phyloP scores from a whole-genome alignment of 2,113 vertebrate genomes.

The Centropus bengalensis region DNA sequence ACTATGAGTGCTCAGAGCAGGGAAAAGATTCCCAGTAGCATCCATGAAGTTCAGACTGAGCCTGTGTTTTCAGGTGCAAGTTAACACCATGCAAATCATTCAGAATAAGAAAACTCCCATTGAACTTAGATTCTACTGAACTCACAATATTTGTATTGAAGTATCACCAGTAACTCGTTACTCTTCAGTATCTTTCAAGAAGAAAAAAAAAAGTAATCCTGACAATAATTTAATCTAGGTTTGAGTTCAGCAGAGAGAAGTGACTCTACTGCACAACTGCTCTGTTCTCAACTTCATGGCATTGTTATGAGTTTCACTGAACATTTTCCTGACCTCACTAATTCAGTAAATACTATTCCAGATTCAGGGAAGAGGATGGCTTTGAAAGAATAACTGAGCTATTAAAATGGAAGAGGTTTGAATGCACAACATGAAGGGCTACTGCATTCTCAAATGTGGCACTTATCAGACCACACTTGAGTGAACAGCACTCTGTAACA shows the following conservation, averaged over 20 bases:
- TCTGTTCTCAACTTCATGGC: background rate
- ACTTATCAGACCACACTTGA: background rate
- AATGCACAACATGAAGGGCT: background rate
- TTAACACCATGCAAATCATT: background rate
- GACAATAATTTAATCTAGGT: background rate
- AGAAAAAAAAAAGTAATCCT: background rate
- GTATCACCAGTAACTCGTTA: background rate
- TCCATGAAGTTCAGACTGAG: background rate
- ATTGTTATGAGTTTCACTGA: background rate
- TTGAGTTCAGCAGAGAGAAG: background rate
- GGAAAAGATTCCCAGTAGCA: background rate
- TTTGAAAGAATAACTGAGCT: background rate
- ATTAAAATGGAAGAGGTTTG: slow-evolving; percentile 11
- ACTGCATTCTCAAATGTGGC: background rate
- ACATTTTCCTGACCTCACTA: background rate
- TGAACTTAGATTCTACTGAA: background rate
- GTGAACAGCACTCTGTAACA: background rate
- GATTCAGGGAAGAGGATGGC: background rate
- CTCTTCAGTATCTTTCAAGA: background rate
- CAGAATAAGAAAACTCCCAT: rapidly evolving
- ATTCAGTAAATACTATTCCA: background rate
- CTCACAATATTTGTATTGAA: background rate
- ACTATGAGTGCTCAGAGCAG: background rate
- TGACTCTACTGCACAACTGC: background rate
- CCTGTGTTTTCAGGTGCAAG: background rate